Conservation (phyloP, 2,113 vertebrate species). For the Progne subis region DNA sequence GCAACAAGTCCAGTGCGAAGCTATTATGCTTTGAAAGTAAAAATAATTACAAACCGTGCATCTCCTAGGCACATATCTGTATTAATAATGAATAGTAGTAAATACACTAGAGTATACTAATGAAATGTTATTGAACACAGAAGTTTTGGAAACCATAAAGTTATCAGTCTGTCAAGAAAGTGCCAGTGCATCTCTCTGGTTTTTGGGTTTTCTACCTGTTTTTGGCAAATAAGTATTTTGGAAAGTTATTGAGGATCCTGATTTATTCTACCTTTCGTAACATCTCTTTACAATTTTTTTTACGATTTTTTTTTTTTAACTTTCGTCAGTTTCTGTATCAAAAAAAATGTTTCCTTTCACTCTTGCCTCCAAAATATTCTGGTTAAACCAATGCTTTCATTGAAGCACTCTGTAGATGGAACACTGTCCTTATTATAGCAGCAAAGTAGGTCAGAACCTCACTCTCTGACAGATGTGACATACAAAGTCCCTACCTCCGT, state of each 20-base stretch:
- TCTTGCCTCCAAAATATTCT: not conserved
- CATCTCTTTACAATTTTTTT: not conserved
- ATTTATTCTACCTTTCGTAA: constrained; percentile 32
- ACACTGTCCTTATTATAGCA: not conserved
- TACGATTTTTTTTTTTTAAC: not conserved
- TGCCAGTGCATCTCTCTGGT: constrained; percentile 19
- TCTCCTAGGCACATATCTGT: constrained; percentile 70
- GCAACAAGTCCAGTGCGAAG: constrained; percentile 69
- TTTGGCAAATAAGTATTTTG: constrained; percentile 49
- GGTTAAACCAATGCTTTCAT: not conserved
- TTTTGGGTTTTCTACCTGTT: not conserved
- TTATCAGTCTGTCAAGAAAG: constrained; percentile 63
- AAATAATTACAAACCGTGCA: constrained; percentile 78
- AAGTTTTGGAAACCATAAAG: constrained; percentile 49
- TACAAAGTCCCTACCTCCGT: not conserved
- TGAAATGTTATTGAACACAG: constrained; percentile 72
- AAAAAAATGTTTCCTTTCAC: not conserved
- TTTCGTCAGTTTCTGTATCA: not conserved
- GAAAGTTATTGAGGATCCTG: not conserved
- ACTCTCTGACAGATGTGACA: not conserved
- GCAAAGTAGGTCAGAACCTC: constrained; percentile 41
- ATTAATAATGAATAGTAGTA: constrained; percentile 78
- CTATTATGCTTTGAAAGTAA: constrained; percentile 77
- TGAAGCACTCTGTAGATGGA: not conserved
- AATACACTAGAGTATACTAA: constrained; percentile 70